phyloP scores from a whole-genome alignment of 2,113 vertebrate species.

The Emberiza fucata region DNA sequence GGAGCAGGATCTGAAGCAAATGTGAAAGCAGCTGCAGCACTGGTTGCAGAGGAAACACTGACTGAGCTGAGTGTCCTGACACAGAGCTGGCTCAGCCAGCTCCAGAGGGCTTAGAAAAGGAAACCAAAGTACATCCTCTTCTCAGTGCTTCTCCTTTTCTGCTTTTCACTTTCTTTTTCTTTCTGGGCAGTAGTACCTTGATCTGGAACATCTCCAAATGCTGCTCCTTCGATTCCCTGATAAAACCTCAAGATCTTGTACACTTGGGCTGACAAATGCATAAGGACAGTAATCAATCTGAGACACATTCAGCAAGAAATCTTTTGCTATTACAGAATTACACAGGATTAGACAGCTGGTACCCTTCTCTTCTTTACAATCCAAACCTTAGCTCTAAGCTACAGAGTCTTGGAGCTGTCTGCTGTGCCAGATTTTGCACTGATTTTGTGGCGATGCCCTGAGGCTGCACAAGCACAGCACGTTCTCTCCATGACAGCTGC shows the following conservation, averaged over 20 bases:
- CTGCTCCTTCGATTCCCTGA: background rate
- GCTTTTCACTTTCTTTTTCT: background rate
- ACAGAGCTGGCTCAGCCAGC: background rate
- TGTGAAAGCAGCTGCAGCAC: background rate
- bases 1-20: background rate
- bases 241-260: background rate
- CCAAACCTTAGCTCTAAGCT: constrained; percentile 29
- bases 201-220: background rate
- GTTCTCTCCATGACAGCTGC: constrained; percentile 5
- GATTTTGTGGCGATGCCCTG: constrained; percentile 28
- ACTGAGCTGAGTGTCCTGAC: background rate
- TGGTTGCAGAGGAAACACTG: background rate
- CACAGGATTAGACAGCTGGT: background rate
- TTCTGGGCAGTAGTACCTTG: background rate
- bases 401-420: background rate
- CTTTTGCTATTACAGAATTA: background rate
- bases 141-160: background rate
- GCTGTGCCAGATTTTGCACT: constrained; percentile 16
- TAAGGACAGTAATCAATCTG: background rate
- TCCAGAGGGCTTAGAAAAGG: background rate
- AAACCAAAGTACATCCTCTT: background rate
- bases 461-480: constrained; percentile 1
- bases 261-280: background rate
- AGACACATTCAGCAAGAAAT: background rate
- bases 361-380: background rate